Evolutionary conservation across 2,888 invertebrate species (phyloP).

Genomic region (Lithophane leautieri): DNA sequence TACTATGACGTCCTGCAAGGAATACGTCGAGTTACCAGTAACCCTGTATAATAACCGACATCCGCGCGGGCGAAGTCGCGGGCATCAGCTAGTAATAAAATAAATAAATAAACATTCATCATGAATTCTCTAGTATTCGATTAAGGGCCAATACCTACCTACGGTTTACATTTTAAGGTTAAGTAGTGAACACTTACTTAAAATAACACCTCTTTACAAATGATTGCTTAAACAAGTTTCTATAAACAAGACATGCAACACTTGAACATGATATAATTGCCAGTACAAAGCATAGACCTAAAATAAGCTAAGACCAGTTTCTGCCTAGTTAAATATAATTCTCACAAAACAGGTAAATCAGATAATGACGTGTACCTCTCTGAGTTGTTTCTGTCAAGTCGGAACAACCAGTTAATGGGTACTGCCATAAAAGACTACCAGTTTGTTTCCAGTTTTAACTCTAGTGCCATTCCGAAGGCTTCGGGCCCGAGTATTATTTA

Average conservation of each 20-base stretch:
- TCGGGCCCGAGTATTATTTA: constrained; percentile 37
- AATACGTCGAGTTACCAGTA: too few relatives aligned
- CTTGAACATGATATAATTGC: constrained; percentile 40
- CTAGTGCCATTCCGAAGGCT: constrained; percentile 44
- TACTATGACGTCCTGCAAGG: too few relatives aligned
- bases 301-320: constrained; percentile 40
- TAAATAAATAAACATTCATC: too few relatives aligned
- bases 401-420: constrained; percentile 52
- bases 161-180: not conserved
- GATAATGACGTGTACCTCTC: constrained; percentile 55
- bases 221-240: constrained; percentile 4
- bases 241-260: constrained; percentile 30
- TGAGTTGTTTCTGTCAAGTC: constrained; percentile 56
- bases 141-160: not conserved
- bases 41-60: too few relatives aligned
- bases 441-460: constrained; percentile 53
- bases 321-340: constrained; percentile 56
- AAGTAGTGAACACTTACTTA: not conserved
- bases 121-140: not conserved
- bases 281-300: constrained; percentile 42
- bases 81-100: too few relatives aligned
- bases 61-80: too few relatives aligned
- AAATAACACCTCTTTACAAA: constrained; percentile 6
- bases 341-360: constrained; percentile 58
- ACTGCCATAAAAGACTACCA: constrained; percentile 55